phyloP scores from a whole-genome alignment of 2,113 vertebrate species.

The Callionymus lyra region DNA sequence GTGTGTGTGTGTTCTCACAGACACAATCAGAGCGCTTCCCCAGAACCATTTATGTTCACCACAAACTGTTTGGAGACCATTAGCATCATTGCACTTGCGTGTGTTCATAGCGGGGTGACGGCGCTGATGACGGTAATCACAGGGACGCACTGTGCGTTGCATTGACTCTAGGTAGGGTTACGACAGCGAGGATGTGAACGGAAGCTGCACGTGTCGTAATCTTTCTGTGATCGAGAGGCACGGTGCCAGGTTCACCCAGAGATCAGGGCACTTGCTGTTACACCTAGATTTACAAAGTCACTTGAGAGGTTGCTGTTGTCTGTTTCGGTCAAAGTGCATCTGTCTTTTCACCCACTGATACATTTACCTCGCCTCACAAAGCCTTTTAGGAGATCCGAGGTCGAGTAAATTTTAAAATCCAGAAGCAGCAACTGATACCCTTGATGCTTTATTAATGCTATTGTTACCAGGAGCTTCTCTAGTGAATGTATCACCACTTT shows the following conservation, averaged over 20 bases:
- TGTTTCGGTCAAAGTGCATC: constrained; percentile 32
- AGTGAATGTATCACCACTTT: too few relatives aligned
- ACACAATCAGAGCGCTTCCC: constrained; percentile 20
- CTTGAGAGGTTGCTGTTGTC: constrained; percentile 19
- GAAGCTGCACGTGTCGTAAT: constrained; percentile 16
- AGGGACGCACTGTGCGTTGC: constrained; percentile 20
- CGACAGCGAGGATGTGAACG: constrained; percentile 21
- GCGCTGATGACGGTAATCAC: constrained; percentile 47
- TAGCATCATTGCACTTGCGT: constrained; percentile 43
- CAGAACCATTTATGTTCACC: constrained; percentile 28
- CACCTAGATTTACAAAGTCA: constrained; percentile 39
- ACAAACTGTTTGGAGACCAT: constrained; percentile 33
- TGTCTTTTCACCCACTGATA: not conserved
- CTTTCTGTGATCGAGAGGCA: constrained; percentile 19
- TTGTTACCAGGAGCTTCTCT: too few relatives aligned
- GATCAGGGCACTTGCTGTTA: constrained; percentile 34
- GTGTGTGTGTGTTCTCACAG: constrained; percentile 6
- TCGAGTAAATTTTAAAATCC: constrained; percentile 8
- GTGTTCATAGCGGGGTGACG: constrained; percentile 20
- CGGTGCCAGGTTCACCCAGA: constrained; percentile 36
- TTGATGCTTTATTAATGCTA: constrained; percentile 17
- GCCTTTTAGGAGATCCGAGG: constrained; percentile 6
- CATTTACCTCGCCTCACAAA: not conserved
- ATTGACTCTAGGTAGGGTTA: constrained; percentile 42
- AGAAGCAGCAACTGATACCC: constrained; percentile 16